Evolutionary conservation across 2,113 vertebrate genomes (phyloP).

Genomic region (Calypte anna): DNA sequence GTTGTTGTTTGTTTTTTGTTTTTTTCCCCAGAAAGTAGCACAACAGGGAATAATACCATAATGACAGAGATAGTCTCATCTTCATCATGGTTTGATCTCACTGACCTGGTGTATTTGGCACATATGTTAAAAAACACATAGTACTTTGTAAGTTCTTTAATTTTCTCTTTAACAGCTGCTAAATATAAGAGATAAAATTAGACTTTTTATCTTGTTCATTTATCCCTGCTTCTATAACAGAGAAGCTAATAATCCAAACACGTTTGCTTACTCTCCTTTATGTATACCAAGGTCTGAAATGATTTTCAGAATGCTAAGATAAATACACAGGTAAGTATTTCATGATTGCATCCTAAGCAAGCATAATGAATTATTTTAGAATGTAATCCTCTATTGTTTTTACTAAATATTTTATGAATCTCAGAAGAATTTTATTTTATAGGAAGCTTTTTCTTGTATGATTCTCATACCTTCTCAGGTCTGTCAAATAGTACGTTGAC

Average conservation of each 20-base stretch:
- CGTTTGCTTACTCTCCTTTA: fast-evolving
- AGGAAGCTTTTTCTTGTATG: neutral
- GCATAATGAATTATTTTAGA: neutral
- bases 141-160: neutral
- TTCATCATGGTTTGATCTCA: neutral
- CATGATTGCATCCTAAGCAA: neutral
- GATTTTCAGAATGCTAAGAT: neutral
- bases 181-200: neutral
- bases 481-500: neutral
- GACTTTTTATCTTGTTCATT: neutral
- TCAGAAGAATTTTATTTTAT: neutral
- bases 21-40: neutral
- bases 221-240: neutral
- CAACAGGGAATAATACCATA: neutral
- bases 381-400: neutral
- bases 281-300: neutral
- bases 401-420: neutral
- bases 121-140: neutral
- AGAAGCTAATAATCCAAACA: neutral
- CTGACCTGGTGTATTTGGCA: neutral
- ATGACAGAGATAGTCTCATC: fast-evolving
- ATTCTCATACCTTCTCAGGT: neutral
- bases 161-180: neutral
- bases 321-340: neutral
- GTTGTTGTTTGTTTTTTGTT: neutral